Conservation (phyloP, 2,113 vertebrate genomes). For the Acanthisitta chloris region DNA sequence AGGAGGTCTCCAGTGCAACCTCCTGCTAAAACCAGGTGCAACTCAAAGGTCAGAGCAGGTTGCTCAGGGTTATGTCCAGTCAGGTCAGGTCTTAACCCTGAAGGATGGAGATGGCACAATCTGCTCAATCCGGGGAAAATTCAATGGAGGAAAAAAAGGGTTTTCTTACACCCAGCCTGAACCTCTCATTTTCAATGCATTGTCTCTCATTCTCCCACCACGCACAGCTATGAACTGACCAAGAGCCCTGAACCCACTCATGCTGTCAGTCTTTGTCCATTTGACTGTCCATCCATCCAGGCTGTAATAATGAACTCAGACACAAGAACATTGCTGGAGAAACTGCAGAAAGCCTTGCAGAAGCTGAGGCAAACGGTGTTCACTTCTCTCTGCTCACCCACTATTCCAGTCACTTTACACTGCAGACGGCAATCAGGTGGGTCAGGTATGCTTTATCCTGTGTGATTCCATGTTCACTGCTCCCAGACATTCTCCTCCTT, state of each 20-base stretch:
- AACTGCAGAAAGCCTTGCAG: background rate
- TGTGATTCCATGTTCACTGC: background rate
- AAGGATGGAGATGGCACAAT: background rate
- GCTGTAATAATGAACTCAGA: background rate
- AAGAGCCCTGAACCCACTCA: background rate
- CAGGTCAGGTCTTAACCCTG: background rate
- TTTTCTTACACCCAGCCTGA: background rate
- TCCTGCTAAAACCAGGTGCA: background rate
- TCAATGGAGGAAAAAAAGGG: rapidly evolving
- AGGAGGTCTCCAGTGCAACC: background rate
- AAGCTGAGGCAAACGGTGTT: background rate
- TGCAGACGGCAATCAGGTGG: background rate
- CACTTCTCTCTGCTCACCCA: background rate
- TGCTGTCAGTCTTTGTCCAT: background rate
- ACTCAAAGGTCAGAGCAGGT: background rate
- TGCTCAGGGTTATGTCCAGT: background rate
- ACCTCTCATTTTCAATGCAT: background rate
- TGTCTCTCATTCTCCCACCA: background rate
- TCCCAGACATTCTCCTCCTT: background rate
- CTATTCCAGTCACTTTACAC: background rate
- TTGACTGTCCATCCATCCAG: background rate
- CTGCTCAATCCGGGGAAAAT: background rate
- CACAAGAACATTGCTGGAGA: background rate
- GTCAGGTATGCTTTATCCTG: background rate
- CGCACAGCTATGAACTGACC: rapidly evolving